Percentiles rank a stretch among this genome's conserved stretches.
phyloP scores from a whole-genome alignment of 2,797 vertebrate genomes.

The Lindbergichthys nudifrons region DNA sequence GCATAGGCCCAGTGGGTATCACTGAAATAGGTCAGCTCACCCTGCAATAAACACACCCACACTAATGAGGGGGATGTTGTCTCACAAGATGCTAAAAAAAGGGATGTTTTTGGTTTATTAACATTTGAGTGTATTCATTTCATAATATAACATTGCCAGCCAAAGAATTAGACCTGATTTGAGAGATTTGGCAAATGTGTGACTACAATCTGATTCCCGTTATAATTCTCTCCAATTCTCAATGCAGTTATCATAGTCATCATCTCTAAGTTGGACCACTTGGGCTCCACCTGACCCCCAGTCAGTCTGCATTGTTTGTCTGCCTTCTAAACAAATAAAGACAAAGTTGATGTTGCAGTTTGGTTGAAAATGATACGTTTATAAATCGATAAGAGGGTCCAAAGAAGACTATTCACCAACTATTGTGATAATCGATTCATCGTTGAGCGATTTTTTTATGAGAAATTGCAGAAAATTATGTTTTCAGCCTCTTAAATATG shows the following conservation, averaged over 20 bases:
- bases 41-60: slow-evolving; percentile 40
- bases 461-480: too few relatives aligned
- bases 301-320: slow-evolving; percentile 20
- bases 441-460: too few relatives aligned
- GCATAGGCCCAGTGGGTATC: slow-evolving; percentile 55
- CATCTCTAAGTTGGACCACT: slow-evolving; percentile 24
- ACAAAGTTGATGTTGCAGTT: slow-evolving; percentile 3
- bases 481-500: too few relatives aligned
- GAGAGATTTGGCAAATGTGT: background rate
- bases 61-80: slow-evolving; percentile 39
- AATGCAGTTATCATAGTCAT: slow-evolving; percentile 9
- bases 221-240: slow-evolving; percentile 36
- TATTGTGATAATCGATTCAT: too few relatives aligned
- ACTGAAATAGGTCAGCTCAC: slow-evolving; percentile 61
- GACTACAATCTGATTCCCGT: slow-evolving; percentile 2
- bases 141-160: background rate
- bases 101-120: background rate
- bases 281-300: slow-evolving; percentile 5
- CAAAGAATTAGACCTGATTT: background rate
- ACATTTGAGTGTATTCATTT: background rate
- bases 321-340: slow-evolving; percentile 25
- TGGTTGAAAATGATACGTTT: background rate
- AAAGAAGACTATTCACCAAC: too few relatives aligned
- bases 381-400: too few relatives aligned
- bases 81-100: slow-evolving; percentile 20